phyloP scores from a whole-genome alignment of 2,888 invertebrate genomes.

The Protodeltote pygarga region DNA sequence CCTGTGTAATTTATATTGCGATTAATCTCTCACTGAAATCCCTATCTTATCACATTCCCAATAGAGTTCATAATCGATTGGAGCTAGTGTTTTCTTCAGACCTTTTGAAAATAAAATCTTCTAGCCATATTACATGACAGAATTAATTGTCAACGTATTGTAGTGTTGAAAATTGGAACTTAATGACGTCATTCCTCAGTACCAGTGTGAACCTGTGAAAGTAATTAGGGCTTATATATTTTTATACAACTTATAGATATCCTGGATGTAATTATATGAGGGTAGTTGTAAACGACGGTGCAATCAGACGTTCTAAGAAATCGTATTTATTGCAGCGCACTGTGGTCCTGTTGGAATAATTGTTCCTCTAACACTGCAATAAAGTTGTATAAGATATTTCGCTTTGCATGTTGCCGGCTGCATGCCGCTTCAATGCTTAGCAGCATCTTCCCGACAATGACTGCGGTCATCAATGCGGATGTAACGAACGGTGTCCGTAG shows the following conservation, averaged over 20 bases:
- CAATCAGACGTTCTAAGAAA: slow-evolving; percentile 13
- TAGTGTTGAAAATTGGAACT: slow-evolving; percentile 23
- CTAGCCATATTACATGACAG: slow-evolving; percentile 46
- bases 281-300: slow-evolving; percentile 6
- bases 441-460: no score
- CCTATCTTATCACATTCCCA: slow-evolving; percentile 1
- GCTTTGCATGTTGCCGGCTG: no score
- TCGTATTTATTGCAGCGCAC: slow-evolving; percentile 8
- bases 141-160: slow-evolving; percentile 47
- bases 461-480: no score
- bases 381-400: no score
- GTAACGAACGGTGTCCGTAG: no score
- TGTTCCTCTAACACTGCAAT: no score
- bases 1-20: slow-evolving; percentile 64
- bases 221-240: slow-evolving; percentile 26
- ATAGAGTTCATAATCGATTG: slow-evolving; percentile 23
- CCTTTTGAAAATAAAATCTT: slow-evolving; percentile 7
- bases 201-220: slow-evolving; percentile 20
- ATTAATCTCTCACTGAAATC: slow-evolving; percentile 18
- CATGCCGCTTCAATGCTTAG: no score
- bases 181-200: slow-evolving; percentile 42
- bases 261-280: slow-evolving; percentile 12
- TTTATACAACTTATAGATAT: no score
- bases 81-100: neutral
- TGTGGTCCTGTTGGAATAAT: slow-evolving; percentile 14